Evolutionary conservation across 2,888 invertebrate genomes (phyloP).

Genomic region (Lissonota sp.): DNA sequence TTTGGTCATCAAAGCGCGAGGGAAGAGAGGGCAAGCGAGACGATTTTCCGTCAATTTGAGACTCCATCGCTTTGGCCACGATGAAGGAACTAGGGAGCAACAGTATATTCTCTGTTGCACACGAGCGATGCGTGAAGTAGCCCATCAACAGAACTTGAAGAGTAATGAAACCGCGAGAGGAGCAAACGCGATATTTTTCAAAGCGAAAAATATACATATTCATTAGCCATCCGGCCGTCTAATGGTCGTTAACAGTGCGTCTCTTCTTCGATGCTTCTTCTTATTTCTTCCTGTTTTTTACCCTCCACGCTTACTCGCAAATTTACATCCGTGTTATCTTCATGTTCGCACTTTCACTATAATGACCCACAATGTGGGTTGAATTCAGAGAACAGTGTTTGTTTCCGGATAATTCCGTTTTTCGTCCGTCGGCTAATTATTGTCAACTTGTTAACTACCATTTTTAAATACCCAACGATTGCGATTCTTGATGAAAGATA

Average conservation of each 20-base stretch:
- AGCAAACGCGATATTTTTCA: slow-evolving; percentile 65
- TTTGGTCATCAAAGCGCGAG: slow-evolving; percentile 81
- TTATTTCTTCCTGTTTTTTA: slow-evolving; percentile 41
- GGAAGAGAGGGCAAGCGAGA: slow-evolving; percentile 68
- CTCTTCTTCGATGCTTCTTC: slow-evolving; percentile 51
- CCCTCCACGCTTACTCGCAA: slow-evolving; percentile 7
- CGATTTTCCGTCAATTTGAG: slow-evolving; percentile 81
- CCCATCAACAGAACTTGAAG: slow-evolving; percentile 67
- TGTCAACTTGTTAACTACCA: neutral
- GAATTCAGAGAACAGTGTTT: slow-evolving; percentile 47
- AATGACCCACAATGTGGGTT: slow-evolving; percentile 28
- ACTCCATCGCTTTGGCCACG: slow-evolving; percentile 70
- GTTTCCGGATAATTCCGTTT: neutral
- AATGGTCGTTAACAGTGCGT: slow-evolving; percentile 73
- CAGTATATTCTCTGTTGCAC: slow-evolving; percentile 72
- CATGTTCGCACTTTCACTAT: slow-evolving; percentile 19
- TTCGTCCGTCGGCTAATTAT: slow-evolving; percentile 25
- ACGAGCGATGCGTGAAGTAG: slow-evolving; percentile 73
- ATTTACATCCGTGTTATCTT: slow-evolving; percentile 19
- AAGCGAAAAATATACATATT: slow-evolving; percentile 76
- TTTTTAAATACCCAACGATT: too few relatives aligned
- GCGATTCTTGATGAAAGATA: too few relatives aligned
- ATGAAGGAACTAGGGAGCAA: slow-evolving; percentile 57
- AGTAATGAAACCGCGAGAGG: slow-evolving; percentile 36
- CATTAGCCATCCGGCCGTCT: slow-evolving; percentile 75